Conservation (phyloP, 1,140 invertebrate genomes). For the Nasonia vitripennis region DNA sequence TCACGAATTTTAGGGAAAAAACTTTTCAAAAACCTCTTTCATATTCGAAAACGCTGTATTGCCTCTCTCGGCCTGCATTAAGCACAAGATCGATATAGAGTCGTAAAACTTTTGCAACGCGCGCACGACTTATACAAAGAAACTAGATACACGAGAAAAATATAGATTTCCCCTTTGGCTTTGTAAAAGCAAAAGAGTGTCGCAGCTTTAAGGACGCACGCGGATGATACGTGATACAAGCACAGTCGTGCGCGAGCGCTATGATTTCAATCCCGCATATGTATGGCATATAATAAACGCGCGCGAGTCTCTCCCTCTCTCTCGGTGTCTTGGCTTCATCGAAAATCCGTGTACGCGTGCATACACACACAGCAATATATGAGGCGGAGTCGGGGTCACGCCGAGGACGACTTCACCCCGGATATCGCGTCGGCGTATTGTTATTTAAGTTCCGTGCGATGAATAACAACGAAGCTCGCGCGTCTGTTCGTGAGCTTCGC, state of each 20-base stretch:
- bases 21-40: too few species aligned
- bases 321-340: background rate
- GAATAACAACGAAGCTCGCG: conserved; percentile 61
- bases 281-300: background rate
- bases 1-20: too few species aligned
- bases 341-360: background rate
- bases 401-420: conserved; percentile 26
- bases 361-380: background rate
- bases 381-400: background rate
- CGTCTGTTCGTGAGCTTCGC: background rate
- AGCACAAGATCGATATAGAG: too few species aligned
- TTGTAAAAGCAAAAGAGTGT: background rate
- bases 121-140: too few species aligned
- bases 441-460: conserved; percentile 60
- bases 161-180: background rate
- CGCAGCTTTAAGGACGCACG: background rate
- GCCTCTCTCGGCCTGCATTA: too few species aligned
- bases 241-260: background rate
- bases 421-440: conserved; percentile 55
- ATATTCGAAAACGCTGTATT: too few species aligned
- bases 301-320: background rate
- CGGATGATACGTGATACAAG: background rate
- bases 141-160: background rate
- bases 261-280: background rate
- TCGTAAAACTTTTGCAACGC: too few species aligned